Evolutionary conservation across 2,113 vertebrate genomes (phyloP).

Genomic region (Motacilla tschutschensis): DNA sequence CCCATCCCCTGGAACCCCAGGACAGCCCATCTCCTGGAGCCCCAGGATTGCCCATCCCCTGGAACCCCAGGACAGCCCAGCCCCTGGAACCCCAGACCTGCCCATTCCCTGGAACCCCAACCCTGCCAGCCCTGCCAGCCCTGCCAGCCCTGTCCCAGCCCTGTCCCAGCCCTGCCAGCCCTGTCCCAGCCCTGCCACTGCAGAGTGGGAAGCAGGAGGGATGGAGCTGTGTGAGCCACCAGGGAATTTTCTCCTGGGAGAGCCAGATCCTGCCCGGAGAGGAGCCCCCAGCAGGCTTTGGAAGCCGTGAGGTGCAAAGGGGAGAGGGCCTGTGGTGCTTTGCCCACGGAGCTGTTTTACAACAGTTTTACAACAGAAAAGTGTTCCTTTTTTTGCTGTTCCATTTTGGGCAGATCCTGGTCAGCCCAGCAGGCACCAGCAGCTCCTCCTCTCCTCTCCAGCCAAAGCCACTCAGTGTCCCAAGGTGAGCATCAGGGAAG

Average conservation of each 20-base stretch:
- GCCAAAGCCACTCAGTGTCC: background rate
- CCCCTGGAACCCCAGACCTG: background rate
- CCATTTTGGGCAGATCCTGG: background rate
- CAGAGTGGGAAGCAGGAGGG: fast-evolving
- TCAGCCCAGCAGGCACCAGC: background rate
- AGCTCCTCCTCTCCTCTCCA: background rate
- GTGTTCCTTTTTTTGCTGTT: background rate
- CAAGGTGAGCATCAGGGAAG: background rate
- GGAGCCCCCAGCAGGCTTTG: background rate
- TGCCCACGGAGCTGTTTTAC: background rate
- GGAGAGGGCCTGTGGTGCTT: background rate
- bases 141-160: background rate
- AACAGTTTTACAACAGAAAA: background rate
- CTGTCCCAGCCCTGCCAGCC: background rate
- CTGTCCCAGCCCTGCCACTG: background rate
- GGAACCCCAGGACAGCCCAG: background rate
- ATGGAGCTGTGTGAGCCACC: background rate
- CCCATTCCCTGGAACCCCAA: background rate
- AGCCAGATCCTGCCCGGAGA: background rate
- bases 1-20: background rate
- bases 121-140: background rate
- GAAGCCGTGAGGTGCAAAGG: background rate
- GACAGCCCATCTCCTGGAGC: background rate
- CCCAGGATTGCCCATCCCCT: background rate
- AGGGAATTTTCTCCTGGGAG: too few relatives aligned